A percentile compares a stretch with the other conserved stretches of the same genome.
Evolutionary conservation across 2,113 vertebrate genomes (phyloP).

Genomic region (Scartelaos histophorus): DNA sequence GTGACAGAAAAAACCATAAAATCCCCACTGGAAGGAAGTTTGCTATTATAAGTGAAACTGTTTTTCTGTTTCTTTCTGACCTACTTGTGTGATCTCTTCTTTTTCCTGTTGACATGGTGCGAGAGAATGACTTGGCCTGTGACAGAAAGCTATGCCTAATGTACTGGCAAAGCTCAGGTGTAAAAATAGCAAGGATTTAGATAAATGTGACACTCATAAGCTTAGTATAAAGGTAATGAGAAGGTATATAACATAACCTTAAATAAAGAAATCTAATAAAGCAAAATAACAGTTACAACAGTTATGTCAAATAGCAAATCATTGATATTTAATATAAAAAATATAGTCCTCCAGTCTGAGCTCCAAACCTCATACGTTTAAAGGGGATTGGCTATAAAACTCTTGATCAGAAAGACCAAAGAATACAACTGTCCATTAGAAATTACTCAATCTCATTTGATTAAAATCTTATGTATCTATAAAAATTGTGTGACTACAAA

Average conservation of each 20-base stretch:
- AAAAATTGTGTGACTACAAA: too few relatives aligned
- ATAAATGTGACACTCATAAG: neutral
- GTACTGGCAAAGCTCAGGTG: neutral
- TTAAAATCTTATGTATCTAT: too few relatives aligned
- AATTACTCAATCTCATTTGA: too few relatives aligned
- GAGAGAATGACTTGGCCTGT: neutral
- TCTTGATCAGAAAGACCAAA: too few relatives aligned
- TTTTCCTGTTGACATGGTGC: neutral
- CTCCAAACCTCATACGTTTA: too few relatives aligned
- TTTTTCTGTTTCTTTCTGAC: neutral
- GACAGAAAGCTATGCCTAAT: neutral
- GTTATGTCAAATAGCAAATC: too few relatives aligned
- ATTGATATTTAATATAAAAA: too few relatives aligned
- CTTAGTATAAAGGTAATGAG: neutral
- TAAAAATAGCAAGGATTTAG: neutral
- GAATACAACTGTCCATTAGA: too few relatives aligned
- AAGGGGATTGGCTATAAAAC: too few relatives aligned
- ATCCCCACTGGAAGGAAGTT: conserved; percentile 6
- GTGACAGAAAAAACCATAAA: conserved; percentile 1
- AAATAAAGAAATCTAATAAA: too few relatives aligned
- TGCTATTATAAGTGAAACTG: conserved; percentile 2
- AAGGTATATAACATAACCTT: neutral
- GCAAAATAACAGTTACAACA: too few relatives aligned
- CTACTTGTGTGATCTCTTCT: neutral
- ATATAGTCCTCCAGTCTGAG: too few relatives aligned